Percentiles rank a stretch among this genome's conserved stretches.
Evolutionary conservation across 30 jellyfish, hydroid and myxozoan genomes (phyloP).

Genomic region (Sanderia malayensis): DNA sequence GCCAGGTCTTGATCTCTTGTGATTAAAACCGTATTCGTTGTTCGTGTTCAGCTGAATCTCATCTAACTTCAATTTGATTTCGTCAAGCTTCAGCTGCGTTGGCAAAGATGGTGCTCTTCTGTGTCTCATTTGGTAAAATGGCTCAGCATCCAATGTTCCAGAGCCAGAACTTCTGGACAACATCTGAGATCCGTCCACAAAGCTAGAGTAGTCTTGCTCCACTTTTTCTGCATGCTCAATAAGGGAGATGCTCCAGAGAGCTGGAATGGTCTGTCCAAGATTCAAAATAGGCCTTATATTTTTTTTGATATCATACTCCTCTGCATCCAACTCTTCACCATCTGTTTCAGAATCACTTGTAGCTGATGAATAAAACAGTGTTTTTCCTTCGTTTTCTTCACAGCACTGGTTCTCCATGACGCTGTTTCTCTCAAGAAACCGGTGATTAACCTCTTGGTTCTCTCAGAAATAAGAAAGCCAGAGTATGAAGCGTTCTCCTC

Average conservation of each 20-base stretch:
- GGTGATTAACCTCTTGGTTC: too few relatives aligned
- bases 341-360: conserved; percentile 73
- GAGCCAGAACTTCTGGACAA: conserved; percentile 41
- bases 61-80: conserved; percentile 57
- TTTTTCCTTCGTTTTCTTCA: neutral
- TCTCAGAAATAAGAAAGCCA: too few relatives aligned
- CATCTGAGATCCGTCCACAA: conserved; percentile 10
- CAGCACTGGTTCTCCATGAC: neutral
- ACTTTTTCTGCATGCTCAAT: conserved; percentile 26
- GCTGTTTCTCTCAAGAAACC: too few relatives aligned
- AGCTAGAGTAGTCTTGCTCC: conserved; percentile 7
- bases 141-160: conserved; percentile 16
- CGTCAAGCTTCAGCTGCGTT: conserved; percentile 42
- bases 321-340: conserved; percentile 71
- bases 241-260: conserved; percentile 47
- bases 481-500: too few relatives aligned
- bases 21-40: conserved; percentile 90
- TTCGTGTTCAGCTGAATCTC: conserved; percentile 64
- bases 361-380: neutral
- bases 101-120: conserved; percentile 73
- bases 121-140: conserved; percentile 39
- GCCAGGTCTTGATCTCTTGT: conserved; percentile 46
- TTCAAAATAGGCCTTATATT: conserved; percentile 68
- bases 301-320: conserved; percentile 60
- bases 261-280: conserved; percentile 71